Conservation (phyloP, 2,888 invertebrate species). For the Eremobia ochroleuca region DNA sequence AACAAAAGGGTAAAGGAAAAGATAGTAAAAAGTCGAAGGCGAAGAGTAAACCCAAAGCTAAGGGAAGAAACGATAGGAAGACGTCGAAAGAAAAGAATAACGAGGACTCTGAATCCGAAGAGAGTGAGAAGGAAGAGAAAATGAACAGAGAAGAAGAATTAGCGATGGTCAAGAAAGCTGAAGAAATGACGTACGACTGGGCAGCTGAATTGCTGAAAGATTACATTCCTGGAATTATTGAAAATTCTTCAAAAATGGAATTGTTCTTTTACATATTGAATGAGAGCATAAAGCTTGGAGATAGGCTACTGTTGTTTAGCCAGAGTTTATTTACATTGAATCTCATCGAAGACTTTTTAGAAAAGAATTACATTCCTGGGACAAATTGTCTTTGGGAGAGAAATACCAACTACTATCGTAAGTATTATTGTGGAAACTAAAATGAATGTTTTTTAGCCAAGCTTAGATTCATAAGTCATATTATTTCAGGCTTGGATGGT, state of each 20-base stretch:
- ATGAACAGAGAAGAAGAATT: conserved; percentile 91
- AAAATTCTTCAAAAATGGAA: conserved; percentile 98
- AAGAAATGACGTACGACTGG: conserved; percentile 97
- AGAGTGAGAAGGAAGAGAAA: conserved; percentile 91
- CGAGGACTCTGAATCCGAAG: conserved; percentile 89
- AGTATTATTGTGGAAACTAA: conserved; percentile 82
- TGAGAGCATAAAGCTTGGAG: conserved; percentile 96
- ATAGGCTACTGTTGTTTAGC: conserved; percentile 98
- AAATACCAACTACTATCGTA: conserved; percentile 97
- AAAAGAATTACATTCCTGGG: conserved; percentile 93
- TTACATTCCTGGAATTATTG: conserved; percentile 96
- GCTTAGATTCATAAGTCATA: neutral
- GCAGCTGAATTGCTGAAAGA: conserved; percentile 95
- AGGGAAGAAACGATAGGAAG: conserved; percentile 86
- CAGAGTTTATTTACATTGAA: conserved; percentile 98
- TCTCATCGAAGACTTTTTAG: conserved; percentile 98
- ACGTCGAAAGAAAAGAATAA: conserved; percentile 90
- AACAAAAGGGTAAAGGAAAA: conserved; percentile 78
- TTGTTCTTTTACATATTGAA: conserved; percentile 97
- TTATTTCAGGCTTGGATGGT: conserved; percentile 96
- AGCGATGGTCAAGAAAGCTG: conserved; percentile 92
- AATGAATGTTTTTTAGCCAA: neutral
- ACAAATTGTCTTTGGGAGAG: conserved; percentile 95
- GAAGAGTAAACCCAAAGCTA: conserved; percentile 84
- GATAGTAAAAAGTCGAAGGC: conserved; percentile 83